Conservation (phyloP, 2,113 vertebrate species). For the Dasyprocta punctata region DNA sequence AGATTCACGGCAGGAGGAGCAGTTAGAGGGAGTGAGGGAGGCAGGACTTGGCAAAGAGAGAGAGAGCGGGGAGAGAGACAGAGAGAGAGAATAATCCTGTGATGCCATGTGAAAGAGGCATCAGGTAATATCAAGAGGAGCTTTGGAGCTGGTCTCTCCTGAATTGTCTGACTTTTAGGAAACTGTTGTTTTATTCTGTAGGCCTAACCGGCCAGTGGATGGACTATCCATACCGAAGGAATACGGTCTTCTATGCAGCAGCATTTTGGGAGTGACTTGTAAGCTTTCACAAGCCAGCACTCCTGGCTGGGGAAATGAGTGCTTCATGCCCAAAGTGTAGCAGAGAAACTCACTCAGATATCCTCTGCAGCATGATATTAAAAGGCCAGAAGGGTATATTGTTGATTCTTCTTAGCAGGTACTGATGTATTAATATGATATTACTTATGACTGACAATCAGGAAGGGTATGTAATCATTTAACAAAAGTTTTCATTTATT, state of each 20-base stretch:
- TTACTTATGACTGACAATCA: not conserved
- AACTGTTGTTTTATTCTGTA: not conserved
- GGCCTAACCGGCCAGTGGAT: not conserved
- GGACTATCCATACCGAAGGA: not conserved
- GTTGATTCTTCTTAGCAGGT: not conserved
- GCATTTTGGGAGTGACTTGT: not conserved
- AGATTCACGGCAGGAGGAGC: not conserved
- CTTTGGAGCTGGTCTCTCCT: not conserved
- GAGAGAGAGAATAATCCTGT: too few species aligned
- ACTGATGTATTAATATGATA: not conserved
- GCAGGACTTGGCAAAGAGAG: too few species aligned
- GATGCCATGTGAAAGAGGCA: not conserved
- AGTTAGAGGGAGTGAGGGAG: not conserved
- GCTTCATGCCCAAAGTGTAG: not conserved
- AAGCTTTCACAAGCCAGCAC: not conserved
- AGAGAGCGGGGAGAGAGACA: too few species aligned
- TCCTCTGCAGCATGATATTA: not conserved
- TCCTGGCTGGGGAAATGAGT: not conserved
- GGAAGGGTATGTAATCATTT: not conserved
- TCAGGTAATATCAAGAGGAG: not conserved
- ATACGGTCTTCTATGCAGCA: too few species aligned
- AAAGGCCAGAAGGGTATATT: not conserved
- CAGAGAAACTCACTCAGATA: not conserved
- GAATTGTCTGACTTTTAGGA: not conserved
- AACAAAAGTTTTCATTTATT: constrained; percentile 4